phyloP scores from a whole-genome alignment of 1,140 invertebrate species.

The Carposina sasakii region DNA sequence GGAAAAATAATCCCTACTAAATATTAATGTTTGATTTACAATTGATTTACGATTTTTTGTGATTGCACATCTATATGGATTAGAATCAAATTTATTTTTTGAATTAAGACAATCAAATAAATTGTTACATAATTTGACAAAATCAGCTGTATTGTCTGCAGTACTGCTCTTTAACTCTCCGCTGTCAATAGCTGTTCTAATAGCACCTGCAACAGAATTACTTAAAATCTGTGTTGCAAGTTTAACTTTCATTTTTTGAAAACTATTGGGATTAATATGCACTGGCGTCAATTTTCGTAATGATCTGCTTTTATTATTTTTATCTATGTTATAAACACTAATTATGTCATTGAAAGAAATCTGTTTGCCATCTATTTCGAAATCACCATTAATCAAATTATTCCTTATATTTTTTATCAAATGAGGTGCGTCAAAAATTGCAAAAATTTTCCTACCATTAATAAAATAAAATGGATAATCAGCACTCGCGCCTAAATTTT shows the following conservation, averaged over 20 bases:
- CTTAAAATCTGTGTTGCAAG: constrained; percentile 34
- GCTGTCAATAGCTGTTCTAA: constrained; percentile 24
- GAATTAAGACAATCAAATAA: constrained; percentile 30
- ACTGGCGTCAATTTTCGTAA: constrained; percentile 27
- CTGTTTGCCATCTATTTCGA: constrained; percentile 6
- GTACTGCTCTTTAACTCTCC: constrained; percentile 18
- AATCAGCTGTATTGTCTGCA: constrained; percentile 20
- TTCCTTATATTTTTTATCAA: constrained; percentile 18
- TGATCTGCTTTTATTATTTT: constrained; percentile 19
- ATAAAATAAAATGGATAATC: constrained; percentile 16
- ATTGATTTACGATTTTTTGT: constrained; percentile 15
- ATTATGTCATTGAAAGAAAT: constrained; percentile 17
- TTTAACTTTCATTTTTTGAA: constrained; percentile 39
- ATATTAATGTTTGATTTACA: constrained; percentile 6
- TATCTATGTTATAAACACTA: constrained; percentile 15
- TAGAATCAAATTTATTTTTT: constrained; percentile 9
- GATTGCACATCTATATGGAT: constrained; percentile 14
- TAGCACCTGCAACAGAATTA: constrained; percentile 23
- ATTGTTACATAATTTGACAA: constrained; percentile 24
- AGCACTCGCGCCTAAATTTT: constrained; percentile 6
- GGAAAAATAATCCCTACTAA: constrained; percentile 5
- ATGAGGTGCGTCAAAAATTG: constrained; percentile 16
- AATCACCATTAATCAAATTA: constrained; percentile 13
- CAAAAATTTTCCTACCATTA: constrained; percentile 12
- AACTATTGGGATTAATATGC: constrained; percentile 33